A percentile compares a stretch with the other conserved stretches of the same genome.
Conservation (phyloP, 1,140 invertebrate genomes). For the Pogonomyrmex californicus region DNA sequence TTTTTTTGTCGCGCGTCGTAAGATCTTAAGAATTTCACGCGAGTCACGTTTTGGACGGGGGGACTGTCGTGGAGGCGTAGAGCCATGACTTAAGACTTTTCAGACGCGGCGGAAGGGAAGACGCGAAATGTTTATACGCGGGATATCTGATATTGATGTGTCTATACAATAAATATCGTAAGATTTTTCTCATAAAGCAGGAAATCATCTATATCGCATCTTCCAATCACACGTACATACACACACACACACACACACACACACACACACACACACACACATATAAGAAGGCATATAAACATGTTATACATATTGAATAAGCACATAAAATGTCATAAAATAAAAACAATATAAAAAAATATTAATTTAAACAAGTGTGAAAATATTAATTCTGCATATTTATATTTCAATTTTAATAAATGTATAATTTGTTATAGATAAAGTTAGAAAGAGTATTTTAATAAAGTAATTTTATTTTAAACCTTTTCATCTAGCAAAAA, state of each 20-base stretch:
- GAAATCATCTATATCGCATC: neutral
- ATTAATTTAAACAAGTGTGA: neutral
- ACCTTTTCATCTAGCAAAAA: neutral
- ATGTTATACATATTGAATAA: constrained; percentile 5
- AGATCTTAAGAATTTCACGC: constrained; percentile 79
- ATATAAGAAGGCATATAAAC: neutral
- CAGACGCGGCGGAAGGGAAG: constrained; percentile 33
- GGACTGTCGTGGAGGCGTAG: constrained; percentile 63
- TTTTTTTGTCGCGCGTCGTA: constrained; percentile 69
- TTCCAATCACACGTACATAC: neutral
- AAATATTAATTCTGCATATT: neutral
- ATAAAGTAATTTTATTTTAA: neutral
- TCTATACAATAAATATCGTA: neutral
- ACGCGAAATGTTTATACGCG: constrained; percentile 56
- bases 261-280: neutral
- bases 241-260: neutral
- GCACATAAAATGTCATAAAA: neutral
- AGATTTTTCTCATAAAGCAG: neutral
- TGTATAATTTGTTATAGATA: neutral
- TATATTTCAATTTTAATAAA: neutral
- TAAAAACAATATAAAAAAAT: neutral
- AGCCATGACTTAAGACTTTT: constrained; percentile 73
- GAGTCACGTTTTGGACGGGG: constrained; percentile 76
- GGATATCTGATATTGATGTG: constrained; percentile 6
- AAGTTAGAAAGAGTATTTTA: neutral